These are phyloP conservation scores for Tor tambroides DNA, from an alignment of 2,113 vertebrate genomes.

Conservation along the genomic window DNA sequence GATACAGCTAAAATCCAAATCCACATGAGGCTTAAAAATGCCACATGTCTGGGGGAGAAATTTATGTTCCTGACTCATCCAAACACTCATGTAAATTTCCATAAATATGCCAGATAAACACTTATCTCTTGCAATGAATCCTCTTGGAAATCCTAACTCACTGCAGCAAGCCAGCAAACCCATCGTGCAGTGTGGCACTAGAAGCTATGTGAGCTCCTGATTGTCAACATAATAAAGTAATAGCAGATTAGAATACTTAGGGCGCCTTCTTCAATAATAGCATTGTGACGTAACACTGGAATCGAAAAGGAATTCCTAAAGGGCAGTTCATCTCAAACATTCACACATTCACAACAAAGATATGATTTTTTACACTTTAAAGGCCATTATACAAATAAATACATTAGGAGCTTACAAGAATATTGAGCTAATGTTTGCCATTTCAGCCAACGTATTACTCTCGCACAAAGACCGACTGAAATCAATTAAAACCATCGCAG, in stretches of 20 bases:
- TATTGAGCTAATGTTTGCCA: not conserved
- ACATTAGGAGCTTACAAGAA: not conserved
- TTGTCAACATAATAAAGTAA: slow-evolving; percentile 36
- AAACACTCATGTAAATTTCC: slow-evolving; percentile 68
- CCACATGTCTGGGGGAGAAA: slow-evolving; percentile 2
- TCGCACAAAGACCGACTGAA: not conserved
- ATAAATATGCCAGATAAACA: slow-evolving; percentile 81
- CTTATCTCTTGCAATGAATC: slow-evolving; percentile 74
- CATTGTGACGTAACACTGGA: not conserved
- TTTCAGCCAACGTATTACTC: not conserved
- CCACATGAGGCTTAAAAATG: not conserved
- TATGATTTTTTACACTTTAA: not conserved
- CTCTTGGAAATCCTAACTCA: slow-evolving; percentile 76
- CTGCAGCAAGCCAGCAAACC: slow-evolving; percentile 59
- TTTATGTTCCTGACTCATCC: slow-evolving; percentile 59
- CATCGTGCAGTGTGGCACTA: not conserved
- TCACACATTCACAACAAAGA: too few species aligned
- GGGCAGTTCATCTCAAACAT: not conserved
- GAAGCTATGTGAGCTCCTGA: not conserved
- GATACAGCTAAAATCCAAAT: slow-evolving; percentile 7
- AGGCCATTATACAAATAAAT: not conserved
- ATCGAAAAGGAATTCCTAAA: not conserved
- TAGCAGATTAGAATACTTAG: slow-evolving; percentile 8
- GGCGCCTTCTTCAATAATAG: not conserved
- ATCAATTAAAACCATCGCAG: not conserved